Conservation (phyloP, 2,797 vertebrate genomes). For the Lithobates sylvaticus region DNA sequence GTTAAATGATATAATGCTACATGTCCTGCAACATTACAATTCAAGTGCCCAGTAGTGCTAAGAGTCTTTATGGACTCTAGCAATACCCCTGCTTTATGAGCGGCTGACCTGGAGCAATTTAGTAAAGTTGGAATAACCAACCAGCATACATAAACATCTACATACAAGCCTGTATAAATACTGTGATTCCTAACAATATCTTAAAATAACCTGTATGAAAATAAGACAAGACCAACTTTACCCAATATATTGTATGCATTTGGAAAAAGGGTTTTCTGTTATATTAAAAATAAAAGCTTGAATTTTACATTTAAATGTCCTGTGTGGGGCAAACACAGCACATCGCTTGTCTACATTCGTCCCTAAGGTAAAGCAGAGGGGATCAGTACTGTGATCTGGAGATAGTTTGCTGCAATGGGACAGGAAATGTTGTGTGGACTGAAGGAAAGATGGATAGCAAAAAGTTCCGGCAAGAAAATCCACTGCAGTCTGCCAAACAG, state of each 20-base stretch:
- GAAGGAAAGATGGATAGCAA: slow-evolving; percentile 36
- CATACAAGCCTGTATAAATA: not conserved
- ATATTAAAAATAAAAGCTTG: not conserved
- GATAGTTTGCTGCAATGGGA: slow-evolving; percentile 18
- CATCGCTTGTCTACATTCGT: not conserved
- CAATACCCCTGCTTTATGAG: no score
- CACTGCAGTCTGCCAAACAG: slow-evolving; percentile 26
- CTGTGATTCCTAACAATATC: not conserved
- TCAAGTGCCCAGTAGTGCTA: no score
- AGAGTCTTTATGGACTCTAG: no score
- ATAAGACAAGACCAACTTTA: not conserved
- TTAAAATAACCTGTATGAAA: not conserved
- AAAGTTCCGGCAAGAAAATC: slow-evolving; percentile 31
- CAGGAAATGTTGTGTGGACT: slow-evolving; percentile 27
- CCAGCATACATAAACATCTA: not conserved
- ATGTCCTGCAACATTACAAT: no score
- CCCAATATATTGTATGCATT: not conserved
- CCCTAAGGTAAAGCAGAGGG: slow-evolving; percentile 27
- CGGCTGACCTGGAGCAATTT: no score
- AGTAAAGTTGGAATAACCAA: no score
- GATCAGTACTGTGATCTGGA: slow-evolving; percentile 6
- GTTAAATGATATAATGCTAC: no score
- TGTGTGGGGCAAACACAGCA: slow-evolving; percentile 22
- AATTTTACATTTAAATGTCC: not conserved
- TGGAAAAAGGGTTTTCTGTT: not conserved